These are phyloP conservation scores for Lacerta viridis DNA, from an alignment of 2,797 vertebrate species.

Conservation along the genomic window DNA sequence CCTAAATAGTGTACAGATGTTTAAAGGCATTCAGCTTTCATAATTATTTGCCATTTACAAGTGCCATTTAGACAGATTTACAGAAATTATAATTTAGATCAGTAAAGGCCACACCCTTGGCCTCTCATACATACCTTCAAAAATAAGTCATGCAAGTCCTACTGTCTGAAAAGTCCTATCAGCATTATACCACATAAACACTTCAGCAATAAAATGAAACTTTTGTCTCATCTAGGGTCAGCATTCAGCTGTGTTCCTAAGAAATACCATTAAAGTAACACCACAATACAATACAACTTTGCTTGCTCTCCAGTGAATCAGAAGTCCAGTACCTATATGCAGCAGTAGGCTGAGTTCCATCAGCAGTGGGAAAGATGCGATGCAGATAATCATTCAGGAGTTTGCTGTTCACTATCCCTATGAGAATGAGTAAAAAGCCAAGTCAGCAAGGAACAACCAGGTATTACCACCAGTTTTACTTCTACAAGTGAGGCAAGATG, in stretches of 20 bases:
- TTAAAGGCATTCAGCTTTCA: slow-evolving; percentile 1
- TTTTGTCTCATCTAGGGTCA: neutral
- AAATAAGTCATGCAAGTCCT: neutral
- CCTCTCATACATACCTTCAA: neutral
- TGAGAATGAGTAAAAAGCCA: slow-evolving; percentile 53
- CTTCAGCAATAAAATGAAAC: neutral
- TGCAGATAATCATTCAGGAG: slow-evolving; percentile 93
- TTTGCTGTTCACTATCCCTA: slow-evolving; percentile 93
- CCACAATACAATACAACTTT: slow-evolving; percentile 40
- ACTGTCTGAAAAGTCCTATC: slow-evolving; percentile 3
- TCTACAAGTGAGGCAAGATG: neutral
- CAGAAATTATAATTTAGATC: neutral
- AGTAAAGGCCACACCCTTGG: neutral
- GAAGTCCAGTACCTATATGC: slow-evolving; percentile 87
- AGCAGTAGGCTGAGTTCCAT: slow-evolving; percentile 79
- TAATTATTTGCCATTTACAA: neutral
- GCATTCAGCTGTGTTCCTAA: neutral
- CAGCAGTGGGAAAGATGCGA: slow-evolving; percentile 86
- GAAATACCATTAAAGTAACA: slow-evolving; percentile 34
- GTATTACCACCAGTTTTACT: slow-evolving; percentile 10
- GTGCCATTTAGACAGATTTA: slow-evolving; percentile 4
- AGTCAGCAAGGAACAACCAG: slow-evolving; percentile 11
- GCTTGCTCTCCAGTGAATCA: slow-evolving; percentile 26
- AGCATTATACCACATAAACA: neutral
- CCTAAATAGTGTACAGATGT: neutral